Base-by-base conservation (phyloP, 2,797 vertebrate species). In the Crenuchus spilurus region DNA sequence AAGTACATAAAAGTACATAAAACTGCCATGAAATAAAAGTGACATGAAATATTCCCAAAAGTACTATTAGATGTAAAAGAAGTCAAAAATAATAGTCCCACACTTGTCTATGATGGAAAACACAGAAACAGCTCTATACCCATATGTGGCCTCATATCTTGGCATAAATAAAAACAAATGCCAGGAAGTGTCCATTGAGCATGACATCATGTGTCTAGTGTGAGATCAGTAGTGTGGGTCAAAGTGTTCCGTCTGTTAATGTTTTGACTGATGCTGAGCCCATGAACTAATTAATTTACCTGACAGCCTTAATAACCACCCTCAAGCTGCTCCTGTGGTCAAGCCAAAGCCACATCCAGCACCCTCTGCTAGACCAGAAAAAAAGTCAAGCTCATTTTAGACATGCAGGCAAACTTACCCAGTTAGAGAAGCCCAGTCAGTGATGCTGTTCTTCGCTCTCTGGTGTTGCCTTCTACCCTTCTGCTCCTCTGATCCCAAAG, bases 381-480 rank as follows among this genome's bases (percentile, higher is more conserved):
- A 76, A 83, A 76, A 83, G 80, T 70, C 79, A 80, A 69, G 49
- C 48, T 55, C 48, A 60, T 52, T 64, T 55, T 16, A 67, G 30
- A 86, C 82, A 87, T 84, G 65, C 48, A 9, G 48, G 31, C 63
- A 35, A 87, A 93, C 93, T 93, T 89, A 94, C 92, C 92, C 83
- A 79, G 83, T 85, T 81, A 75, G 11, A 80, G 85, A 82, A 82
- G 77, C 80, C 74, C 37, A 62, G 78, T 80, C 80, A 79, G 78
- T 77, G 81, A 68, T 77, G 72, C 60, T 73, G 78, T 77, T 79
- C 69, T 24, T 55, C 75, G 78, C 70, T 72, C 41, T 80, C 58
- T 41, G 55, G 33, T 60, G 66, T 60, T 51, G 37, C 75, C 66
- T 77, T 82, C 76, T 57, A 60, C 73, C 63, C 44, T 69, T 76